These are phyloP conservation scores for Eonycteris spelaea DNA, from an alignment of 2,113 vertebrate species.

Conservation along the genomic window DNA sequence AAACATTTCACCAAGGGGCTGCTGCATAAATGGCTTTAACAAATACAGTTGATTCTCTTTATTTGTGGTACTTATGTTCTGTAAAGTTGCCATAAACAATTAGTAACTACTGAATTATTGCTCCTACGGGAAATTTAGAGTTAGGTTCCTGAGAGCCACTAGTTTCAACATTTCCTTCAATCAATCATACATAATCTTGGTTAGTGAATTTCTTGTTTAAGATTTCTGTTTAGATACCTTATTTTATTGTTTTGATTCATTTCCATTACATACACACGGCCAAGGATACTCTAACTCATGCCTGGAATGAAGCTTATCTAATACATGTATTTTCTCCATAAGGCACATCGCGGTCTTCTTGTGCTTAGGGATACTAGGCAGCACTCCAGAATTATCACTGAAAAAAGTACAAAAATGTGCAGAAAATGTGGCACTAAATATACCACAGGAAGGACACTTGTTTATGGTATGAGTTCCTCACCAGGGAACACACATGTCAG, in stretches of 20 bases:
- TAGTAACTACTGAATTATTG: neutral
- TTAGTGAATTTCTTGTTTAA: neutral
- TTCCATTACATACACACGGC: neutral
- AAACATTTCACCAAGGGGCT: neutral
- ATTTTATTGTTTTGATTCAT: neutral
- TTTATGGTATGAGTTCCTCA: neutral
- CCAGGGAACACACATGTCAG: accelerated
- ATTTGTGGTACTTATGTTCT: neutral
- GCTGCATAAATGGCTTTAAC: neutral
- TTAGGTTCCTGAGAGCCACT: neutral
- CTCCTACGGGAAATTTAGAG: neutral
- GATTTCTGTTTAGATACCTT: neutral
- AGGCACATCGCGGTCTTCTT: neutral
- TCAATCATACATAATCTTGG: neutral
- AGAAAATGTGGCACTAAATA: neutral
- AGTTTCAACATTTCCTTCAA: neutral
- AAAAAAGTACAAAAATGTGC: neutral
- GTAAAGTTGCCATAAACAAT: neutral
- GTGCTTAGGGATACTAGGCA: neutral
- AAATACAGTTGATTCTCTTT: neutral
- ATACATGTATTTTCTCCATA: neutral
- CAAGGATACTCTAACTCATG: neutral
- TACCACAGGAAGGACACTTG: neutral
- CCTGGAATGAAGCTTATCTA: neutral
- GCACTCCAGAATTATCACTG: neutral